Evolutionary conservation across 2,888 invertebrate species (phyloP).

Genomic region (Nesidiocoris tenuis): DNA sequence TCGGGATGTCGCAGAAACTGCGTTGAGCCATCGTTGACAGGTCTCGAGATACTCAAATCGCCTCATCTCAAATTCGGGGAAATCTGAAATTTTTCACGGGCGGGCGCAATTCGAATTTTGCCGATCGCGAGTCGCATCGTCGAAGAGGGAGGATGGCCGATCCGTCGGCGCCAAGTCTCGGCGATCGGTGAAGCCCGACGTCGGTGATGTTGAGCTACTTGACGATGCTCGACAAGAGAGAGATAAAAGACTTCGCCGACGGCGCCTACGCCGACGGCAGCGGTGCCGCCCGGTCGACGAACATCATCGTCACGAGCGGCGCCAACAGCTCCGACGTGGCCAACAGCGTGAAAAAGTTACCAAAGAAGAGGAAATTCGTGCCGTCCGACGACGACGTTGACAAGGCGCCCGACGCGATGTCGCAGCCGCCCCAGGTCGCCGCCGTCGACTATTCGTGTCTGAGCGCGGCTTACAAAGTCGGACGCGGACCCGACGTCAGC

Average conservation of each 20-base stretch:
- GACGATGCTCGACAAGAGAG: slow-evolving; percentile 48
- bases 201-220: slow-evolving; percentile 47
- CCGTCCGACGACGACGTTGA: slow-evolving; percentile 74
- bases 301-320: slow-evolving; percentile 48
- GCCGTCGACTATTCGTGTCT: slow-evolving; percentile 63
- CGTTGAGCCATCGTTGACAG: no score
- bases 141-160: not conserved
- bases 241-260: slow-evolving; percentile 49
- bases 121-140: no score
- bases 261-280: slow-evolving; percentile 22
- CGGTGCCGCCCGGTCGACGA: slow-evolving; percentile 37
- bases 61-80: no score
- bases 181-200: not conserved
- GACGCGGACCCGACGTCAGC: not conserved
- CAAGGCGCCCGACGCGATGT: slow-evolving; percentile 51
- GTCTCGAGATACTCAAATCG: no score
- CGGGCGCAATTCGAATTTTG: no score
- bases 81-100: no score
- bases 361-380: slow-evolving; percentile 89
- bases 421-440: slow-evolving; percentile 59
- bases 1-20: no score
- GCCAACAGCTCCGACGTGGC: slow-evolving; percentile 53
- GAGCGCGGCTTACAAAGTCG: slow-evolving; percentile 14
- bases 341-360: slow-evolving; percentile 68
- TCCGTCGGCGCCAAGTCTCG: not conserved